A percentile compares a stretch with the other conserved stretches of the same genome.
phyloP scores from a whole-genome alignment of 2,113 vertebrate genomes.

The Equus quagga region DNA sequence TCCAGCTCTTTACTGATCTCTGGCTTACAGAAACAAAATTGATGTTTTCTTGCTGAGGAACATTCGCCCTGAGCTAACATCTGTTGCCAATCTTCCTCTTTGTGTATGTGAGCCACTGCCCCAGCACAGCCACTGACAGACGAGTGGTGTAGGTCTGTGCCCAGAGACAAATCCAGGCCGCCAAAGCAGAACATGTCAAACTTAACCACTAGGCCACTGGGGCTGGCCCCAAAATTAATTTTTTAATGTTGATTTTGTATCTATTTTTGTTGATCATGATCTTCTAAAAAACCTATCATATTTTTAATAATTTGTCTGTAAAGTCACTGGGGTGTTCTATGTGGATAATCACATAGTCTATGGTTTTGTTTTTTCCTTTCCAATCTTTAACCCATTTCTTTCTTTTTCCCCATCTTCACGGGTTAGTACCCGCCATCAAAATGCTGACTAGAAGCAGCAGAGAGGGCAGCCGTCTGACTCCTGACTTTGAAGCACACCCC shows the following conservation, averaged over 20 bases:
- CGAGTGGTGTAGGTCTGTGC: too few relatives aligned
- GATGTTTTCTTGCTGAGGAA: background rate
- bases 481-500: background rate
- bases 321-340: background rate
- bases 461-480: background rate
- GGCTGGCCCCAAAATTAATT: background rate
- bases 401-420: background rate
- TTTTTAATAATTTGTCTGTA: constrained; percentile 4
- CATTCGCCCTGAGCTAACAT: too few relatives aligned
- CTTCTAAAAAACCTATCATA: background rate
- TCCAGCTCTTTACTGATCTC: background rate
- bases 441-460: background rate
- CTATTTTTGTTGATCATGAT: background rate
- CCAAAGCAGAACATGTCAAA: too few relatives aligned
- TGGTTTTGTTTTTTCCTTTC: background rate
- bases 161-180: too few relatives aligned
- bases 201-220: too few relatives aligned
- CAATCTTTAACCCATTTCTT: background rate
- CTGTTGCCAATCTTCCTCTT: too few relatives aligned
- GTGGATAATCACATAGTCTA: background rate
- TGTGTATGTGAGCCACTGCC: too few relatives aligned
- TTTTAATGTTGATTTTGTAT: background rate
- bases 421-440: background rate
- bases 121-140: too few relatives aligned
- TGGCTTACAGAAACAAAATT: constrained; percentile 3